Base-by-base conservation (phyloP, 2,113 vertebrate genomes). In the Rhea americana region DNA sequence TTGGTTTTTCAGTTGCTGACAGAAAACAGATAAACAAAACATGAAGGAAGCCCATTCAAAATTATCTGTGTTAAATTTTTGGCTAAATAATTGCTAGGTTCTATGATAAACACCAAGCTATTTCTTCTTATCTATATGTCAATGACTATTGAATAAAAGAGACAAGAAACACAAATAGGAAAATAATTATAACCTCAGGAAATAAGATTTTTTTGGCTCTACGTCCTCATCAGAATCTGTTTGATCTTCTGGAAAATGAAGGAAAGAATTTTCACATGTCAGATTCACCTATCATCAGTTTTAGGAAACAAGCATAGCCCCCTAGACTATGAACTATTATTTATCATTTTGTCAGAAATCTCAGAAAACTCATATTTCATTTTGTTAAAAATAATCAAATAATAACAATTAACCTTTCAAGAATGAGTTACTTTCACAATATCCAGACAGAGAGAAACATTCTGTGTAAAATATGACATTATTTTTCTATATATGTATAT, bases 281-380 rank as follows among this genome's bases (percentile, higher is more conserved):
- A 84, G 2, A 6, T 90, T 67, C n/a, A 67, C 19, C 47, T 83
- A 78, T 6, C 13, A 48, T 61, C 61, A 65, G 7, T 78, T 85
- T 68, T 39, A 75, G 37, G 9, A 75, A 93, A 68, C 5, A 63
- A 77, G 1, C 45, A 26, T 22, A 37, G 5, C 30, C 0, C 1
- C 15, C 76, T 63, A 9, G 12, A 56, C 17, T 76, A 8, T 26
- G 8, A 28, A 55, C 8, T 2, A 21, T 78, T 15, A n/a, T 55
- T 47, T 2, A 66, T 35, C 67, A 63, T 47, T 86, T 74, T 77
- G 5, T 3, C 0, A 12, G 72, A 89, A 68, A 45, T 5, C 2
- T 13, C 3, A 0, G 2, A 50, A 18, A 5, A 3, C 43, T 59
- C 12, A 7, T 45, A 66, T 20, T 7, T 50, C 8, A 16, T 55